phyloP scores from a whole-genome alignment of 2,113 vertebrate genomes.

The Acrocephalus kingi region DNA sequence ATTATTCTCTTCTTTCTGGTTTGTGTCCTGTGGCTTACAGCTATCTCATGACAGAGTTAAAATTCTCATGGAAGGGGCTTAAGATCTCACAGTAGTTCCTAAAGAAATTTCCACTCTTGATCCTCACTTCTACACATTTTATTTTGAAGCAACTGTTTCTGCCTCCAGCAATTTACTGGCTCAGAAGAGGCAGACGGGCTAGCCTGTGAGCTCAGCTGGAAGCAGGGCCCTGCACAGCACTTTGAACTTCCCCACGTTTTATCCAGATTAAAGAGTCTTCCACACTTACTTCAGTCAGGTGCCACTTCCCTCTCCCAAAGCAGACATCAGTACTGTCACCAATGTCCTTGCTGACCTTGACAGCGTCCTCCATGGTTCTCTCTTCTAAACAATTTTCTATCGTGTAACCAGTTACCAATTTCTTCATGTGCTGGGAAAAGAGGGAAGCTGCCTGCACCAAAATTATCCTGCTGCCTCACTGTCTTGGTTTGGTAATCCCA shows the following conservation, averaged over 20 bases:
- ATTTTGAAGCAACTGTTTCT: not conserved
- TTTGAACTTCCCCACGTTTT: not conserved
- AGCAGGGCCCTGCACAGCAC: not conserved
- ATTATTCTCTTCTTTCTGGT: not conserved
- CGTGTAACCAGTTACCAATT: not conserved
- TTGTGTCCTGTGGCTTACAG: not conserved
- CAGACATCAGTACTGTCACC: not conserved
- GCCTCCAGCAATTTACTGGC: not conserved
- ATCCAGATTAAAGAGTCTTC: not conserved
- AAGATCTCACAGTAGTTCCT: not conserved
- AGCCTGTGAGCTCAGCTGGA: not conserved
- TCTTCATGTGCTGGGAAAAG: not conserved
- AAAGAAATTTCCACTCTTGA: not conserved
- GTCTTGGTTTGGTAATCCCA: not conserved
- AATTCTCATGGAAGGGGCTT: not conserved
- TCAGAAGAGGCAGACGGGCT: not conserved
- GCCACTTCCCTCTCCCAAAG: not conserved
- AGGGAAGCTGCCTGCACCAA: not conserved
- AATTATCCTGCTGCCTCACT: not conserved
- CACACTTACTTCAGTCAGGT: not conserved
- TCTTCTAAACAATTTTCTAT: not conserved
- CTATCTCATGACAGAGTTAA: not conserved
- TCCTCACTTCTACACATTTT: not conserved
- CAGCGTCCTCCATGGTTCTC: rapidly evolving
- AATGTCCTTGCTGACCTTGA: not conserved